These are phyloP conservation scores for Coryphaenoides rupestris DNA, from an alignment of 2,113 vertebrate genomes.

Conservation along the genomic window DNA sequence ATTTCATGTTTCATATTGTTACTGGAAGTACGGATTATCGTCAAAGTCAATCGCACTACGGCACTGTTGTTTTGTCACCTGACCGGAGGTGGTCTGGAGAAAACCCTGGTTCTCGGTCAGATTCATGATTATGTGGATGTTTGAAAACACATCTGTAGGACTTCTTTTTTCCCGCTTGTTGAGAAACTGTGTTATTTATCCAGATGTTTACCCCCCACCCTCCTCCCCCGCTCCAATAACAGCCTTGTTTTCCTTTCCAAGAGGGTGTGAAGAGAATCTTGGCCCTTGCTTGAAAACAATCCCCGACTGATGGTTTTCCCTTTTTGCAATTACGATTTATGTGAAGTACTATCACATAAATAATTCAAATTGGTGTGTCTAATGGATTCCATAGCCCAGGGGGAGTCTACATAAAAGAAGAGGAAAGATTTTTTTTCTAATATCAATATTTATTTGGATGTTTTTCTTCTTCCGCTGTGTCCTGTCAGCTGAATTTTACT, in stretches of 20 bases:
- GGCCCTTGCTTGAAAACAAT: constrained; percentile 42
- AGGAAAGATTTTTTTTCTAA: constrained; percentile 35
- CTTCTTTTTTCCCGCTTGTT: constrained; percentile 16
- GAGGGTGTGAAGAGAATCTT: constrained; percentile 61
- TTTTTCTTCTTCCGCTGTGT: constrained; percentile 12
- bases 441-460: constrained; percentile 53
- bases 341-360: constrained; percentile 42
- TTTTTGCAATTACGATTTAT: constrained; percentile 32
- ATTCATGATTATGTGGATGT: too few species aligned
- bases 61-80: too few species aligned
- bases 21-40: too few species aligned
- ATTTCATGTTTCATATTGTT: too few species aligned
- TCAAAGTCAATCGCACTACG: too few species aligned
- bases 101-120: too few species aligned
- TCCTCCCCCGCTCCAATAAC: constrained; percentile 1
- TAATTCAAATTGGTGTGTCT: constrained; percentile 43
- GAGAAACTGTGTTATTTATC: constrained; percentile 7
- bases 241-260: constrained; percentile 61
- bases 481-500: too few species aligned
- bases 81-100: too few species aligned
- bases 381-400: constrained; percentile 48
- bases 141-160: too few species aligned
- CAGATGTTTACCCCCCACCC: not conserved
- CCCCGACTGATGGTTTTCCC: constrained; percentile 25
- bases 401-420: constrained; percentile 44